Conservation (phyloP, 2,888 invertebrate species). For the Syrista parreyssii region DNA sequence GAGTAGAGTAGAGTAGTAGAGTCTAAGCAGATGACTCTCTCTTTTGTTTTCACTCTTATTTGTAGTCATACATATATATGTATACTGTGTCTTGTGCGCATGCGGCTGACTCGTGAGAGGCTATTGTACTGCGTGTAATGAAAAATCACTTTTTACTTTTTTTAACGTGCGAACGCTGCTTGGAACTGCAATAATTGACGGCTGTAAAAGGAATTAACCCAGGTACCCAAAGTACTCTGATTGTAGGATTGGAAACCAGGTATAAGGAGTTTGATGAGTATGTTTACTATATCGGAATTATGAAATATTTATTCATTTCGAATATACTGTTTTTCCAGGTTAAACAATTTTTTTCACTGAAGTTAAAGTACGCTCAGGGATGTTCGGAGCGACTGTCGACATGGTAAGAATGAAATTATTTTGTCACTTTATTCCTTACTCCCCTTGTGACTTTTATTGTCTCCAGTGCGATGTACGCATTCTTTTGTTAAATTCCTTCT, state of each 20-base stretch:
- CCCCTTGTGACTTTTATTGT: neutral
- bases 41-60: neutral
- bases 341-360: neutral
- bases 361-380: neutral
- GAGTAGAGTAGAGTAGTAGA: neutral
- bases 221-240: neutral
- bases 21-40: neutral
- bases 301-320: neutral
- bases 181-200: neutral
- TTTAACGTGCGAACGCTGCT: neutral
- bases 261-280: neutral
- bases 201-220: neutral
- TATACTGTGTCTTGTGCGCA: neutral
- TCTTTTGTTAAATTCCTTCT: neutral
- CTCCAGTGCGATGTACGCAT: neutral
- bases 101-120: neutral
- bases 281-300: neutral
- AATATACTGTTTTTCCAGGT: neutral
- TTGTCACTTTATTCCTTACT: neutral
- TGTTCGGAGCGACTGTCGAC: neutral
- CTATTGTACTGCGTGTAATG: neutral
- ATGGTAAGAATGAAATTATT: neutral
- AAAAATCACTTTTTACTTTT: neutral
- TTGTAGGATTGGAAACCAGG: neutral
- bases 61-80: neutral